Evolutionary conservation across 2,113 vertebrate genomes (phyloP).

Genomic region (Zingel zingel): DNA sequence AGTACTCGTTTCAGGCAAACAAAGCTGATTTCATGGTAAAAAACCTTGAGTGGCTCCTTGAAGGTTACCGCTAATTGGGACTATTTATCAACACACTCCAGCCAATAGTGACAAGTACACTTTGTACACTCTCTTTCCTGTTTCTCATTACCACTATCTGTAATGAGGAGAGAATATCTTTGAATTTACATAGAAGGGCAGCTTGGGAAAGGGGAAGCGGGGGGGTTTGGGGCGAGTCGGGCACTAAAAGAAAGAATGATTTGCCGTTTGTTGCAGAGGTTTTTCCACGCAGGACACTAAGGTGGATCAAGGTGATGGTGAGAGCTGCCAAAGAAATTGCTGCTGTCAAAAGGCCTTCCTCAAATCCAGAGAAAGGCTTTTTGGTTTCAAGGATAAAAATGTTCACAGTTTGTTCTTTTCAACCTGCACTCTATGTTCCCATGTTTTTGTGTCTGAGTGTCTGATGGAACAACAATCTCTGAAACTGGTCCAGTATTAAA

Average conservation of each 20-base stretch:
- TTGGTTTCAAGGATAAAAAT: not conserved
- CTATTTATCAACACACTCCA: constrained; percentile 79
- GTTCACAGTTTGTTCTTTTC: not conserved
- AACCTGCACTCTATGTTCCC: too few relatives aligned
- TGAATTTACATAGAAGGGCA: constrained; percentile 68
- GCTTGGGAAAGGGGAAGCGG: not conserved
- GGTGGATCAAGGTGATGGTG: constrained; percentile 23
- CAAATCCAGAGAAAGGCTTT: not conserved
- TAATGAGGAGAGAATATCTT: constrained; percentile 70
- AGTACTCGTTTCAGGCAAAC: constrained; percentile 59
- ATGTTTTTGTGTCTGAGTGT: too few relatives aligned
- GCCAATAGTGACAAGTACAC: constrained; percentile 81
- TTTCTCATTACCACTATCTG: constrained; percentile 83
- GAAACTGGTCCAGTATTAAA: too few relatives aligned
- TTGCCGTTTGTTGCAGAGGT: not conserved
- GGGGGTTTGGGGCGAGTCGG: not conserved
- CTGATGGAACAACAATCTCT: too few relatives aligned
- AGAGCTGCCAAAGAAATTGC: constrained; percentile 7
- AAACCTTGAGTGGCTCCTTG: constrained; percentile 70
- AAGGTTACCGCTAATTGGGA: constrained; percentile 83
- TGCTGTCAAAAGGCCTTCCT: not conserved
- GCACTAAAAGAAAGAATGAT: constrained; percentile 13
- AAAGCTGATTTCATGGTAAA: constrained; percentile 55
- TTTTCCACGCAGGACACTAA: not conserved
- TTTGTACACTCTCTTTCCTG: constrained; percentile 65